Evolutionary conservation across 92 coral and sea anemone species (phyloP).

Genomic region (Bergia puertoricense): DNA sequence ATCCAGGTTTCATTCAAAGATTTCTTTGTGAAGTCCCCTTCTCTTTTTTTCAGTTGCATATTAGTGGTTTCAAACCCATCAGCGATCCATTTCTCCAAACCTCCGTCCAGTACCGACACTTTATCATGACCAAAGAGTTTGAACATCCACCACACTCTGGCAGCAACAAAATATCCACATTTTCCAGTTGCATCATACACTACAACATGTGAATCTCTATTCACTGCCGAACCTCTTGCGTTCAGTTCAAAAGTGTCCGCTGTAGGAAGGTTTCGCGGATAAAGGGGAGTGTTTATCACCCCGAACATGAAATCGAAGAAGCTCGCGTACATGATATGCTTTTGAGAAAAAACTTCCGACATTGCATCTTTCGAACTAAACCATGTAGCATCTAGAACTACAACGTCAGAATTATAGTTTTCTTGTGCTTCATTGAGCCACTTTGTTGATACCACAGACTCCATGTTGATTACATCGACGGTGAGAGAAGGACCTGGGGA

Average conservation of each 20-base stretch:
- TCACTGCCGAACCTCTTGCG: conserved; percentile 76
- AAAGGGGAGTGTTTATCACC: conserved; percentile 49
- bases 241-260: conserved; percentile 59
- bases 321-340: conserved; percentile 65
- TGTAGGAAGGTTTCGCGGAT: conserved; percentile 73
- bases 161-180: conserved; percentile 70
- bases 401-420: conserved; percentile 30
- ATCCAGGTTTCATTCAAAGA: conserved; percentile 48
- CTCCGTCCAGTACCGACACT: conserved; percentile 85
- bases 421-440: conserved; percentile 64
- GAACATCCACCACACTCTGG: conserved; percentile 82
- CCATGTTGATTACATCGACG: neutral
- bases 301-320: conserved; percentile 65
- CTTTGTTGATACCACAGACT: conserved; percentile 60
- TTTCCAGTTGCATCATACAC: conserved; percentile 69
- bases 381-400: conserved; percentile 76
- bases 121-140: conserved; percentile 81
- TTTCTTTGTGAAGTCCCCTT: conserved; percentile 66
- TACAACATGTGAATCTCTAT: conserved; percentile 62
- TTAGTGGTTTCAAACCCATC: conserved; percentile 75
- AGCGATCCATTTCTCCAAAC: conserved; percentile 75
- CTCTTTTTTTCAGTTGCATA: conserved; percentile 65
- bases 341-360: conserved; percentile 54
- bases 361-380: conserved; percentile 65
- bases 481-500: too few species aligned